Conservation (phyloP, 2,888 invertebrate species). For the Parapristionchus giblindavisi region DNA sequence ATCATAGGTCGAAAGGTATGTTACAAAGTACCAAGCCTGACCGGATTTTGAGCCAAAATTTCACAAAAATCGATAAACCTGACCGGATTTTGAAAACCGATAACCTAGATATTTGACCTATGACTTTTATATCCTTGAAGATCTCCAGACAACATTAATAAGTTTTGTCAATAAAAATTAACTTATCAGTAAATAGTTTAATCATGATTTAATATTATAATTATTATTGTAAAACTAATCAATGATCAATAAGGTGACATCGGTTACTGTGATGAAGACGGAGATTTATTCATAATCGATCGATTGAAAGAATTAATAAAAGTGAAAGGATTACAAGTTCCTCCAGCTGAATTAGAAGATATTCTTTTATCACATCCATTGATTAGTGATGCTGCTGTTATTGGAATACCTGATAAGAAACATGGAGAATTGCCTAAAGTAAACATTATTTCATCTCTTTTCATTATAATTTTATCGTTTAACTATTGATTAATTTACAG, state of each 20-base stretch:
- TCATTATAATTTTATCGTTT: not conserved
- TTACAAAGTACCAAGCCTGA: too few relatives aligned
- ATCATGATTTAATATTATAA: too few relatives aligned
- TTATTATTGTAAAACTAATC: too few relatives aligned
- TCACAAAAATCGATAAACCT: too few relatives aligned
- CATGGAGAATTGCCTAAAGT: conserved; percentile 48
- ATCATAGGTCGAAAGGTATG: too few relatives aligned
- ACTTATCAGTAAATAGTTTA: too few relatives aligned
- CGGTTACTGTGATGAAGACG: conserved; percentile 42
- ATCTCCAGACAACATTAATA: too few relatives aligned
- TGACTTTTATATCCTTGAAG: too few relatives aligned
- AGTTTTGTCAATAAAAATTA: too few relatives aligned
- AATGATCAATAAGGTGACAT: conserved; percentile 39
- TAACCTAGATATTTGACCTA: too few relatives aligned
- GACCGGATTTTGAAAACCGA: too few relatives aligned
- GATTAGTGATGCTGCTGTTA: conserved; percentile 46
- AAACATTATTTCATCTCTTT: not conserved
- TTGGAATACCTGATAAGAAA: conserved; percentile 44
- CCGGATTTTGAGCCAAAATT: too few relatives aligned
- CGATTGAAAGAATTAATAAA: conserved; percentile 37
- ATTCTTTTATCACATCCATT: conserved; percentile 45
- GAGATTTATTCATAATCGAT: conserved; percentile 41
- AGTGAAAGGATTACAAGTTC: conserved; percentile 39
- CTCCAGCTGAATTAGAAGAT: conserved; percentile 51
- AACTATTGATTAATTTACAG: not conserved